phyloP scores from a whole-genome alignment of 2,888 invertebrate genomes.

The Monoplex corrugatus region DNA sequence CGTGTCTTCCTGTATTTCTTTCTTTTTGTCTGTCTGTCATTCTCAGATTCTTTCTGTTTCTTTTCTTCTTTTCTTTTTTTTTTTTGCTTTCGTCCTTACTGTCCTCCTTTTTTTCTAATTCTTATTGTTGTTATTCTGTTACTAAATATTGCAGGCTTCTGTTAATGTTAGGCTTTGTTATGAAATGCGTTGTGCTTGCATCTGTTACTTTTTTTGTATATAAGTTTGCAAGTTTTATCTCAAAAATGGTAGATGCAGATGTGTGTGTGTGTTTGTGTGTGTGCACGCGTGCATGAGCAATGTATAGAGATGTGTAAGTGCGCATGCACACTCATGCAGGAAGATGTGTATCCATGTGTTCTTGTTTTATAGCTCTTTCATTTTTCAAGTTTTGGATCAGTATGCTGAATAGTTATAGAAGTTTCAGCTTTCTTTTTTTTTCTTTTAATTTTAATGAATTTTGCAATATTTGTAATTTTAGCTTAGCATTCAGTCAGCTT shows the following conservation, averaged over 20 bases:
- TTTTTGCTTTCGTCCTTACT: neutral
- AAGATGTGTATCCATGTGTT: neutral
- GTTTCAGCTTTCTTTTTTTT: no score
- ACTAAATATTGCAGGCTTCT: neutral
- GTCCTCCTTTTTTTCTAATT: no score
- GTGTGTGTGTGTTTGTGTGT: conserved; percentile 14
- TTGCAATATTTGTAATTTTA: no score
- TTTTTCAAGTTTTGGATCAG: no score
- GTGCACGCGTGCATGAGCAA: neutral
- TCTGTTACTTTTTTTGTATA: neutral
- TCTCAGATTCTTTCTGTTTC: no score
- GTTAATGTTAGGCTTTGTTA: neutral
- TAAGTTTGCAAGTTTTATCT: neutral
- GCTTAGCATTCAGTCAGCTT: no score
- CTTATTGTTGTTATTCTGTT: neutral
- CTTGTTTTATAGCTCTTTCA: neutral
- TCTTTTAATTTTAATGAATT: no score
- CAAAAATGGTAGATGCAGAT: neutral
- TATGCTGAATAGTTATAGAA: no score
- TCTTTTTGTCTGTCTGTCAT: no score
- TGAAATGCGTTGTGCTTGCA: neutral
- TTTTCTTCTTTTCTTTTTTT: neutral
- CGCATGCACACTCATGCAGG: neutral
- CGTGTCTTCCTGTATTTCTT: no score
- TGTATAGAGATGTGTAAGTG: no score